phyloP scores from a whole-genome alignment of 2,113 vertebrate species.

The Dipodomys stephensi region DNA sequence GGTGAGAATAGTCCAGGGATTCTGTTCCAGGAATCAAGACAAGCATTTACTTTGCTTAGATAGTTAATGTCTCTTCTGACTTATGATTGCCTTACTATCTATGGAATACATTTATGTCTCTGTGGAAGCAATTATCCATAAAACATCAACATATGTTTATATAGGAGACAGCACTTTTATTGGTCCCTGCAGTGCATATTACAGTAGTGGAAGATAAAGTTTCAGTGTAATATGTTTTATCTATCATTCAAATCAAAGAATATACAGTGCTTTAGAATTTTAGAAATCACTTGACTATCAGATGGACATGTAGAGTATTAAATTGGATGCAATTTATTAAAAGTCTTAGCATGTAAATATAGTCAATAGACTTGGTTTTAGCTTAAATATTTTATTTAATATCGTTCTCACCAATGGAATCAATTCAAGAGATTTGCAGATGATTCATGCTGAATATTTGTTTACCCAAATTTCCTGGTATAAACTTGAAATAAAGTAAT shows the following conservation, averaged over 20 bases:
- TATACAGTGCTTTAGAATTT: conserved; percentile 49
- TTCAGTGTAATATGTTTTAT: conserved; percentile 73
- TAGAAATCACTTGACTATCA: conserved; percentile 29
- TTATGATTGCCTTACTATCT: conserved; percentile 75
- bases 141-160: conserved; percentile 86
- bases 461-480: not conserved
- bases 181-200: conserved; percentile 82
- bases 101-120: conserved; percentile 83
- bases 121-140: conserved; percentile 87
- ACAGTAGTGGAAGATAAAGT: conserved; percentile 75
- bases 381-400: not conserved
- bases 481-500: not conserved
- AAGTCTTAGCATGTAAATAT: not conserved
- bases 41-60: conserved; percentile 77
- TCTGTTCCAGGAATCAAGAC: conserved; percentile 72
- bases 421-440: not conserved
- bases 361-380: not conserved
- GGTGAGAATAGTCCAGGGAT: conserved; percentile 34
- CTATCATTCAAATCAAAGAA: conserved; percentile 76
- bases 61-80: conserved; percentile 80
- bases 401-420: not conserved
- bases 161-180: conserved; percentile 80
- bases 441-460: not conserved
- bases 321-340: not conserved
- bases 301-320: not conserved